Conservation (phyloP, 1,140 invertebrate species). For the Nymphalis io region DNA sequence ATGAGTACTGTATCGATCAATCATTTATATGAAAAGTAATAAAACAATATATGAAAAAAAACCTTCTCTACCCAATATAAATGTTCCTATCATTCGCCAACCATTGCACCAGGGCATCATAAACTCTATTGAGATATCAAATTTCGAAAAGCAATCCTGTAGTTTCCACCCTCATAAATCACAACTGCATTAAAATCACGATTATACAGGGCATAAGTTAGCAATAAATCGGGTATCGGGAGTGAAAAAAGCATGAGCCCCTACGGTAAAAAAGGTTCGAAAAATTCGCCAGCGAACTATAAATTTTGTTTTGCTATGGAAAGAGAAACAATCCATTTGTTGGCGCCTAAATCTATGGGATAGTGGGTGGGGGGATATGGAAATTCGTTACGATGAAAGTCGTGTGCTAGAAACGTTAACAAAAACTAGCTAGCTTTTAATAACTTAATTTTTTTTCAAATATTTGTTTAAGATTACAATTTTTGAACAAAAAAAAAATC, state of each 20-base stretch:
- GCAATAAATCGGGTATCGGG: conserved; percentile 72
- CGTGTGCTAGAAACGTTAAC: neutral
- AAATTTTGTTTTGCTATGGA: conserved; percentile 69
- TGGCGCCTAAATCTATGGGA: conserved; percentile 67
- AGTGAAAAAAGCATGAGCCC: conserved; percentile 54
- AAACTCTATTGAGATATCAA: conserved; percentile 77
- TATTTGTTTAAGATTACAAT: neutral
- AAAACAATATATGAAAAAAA: neutral
- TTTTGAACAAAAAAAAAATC: too few species aligned
- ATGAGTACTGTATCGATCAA: too few species aligned
- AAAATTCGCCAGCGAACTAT: conserved; percentile 64
- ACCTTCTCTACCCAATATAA: conserved; percentile 11
- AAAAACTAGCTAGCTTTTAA: too few species aligned
- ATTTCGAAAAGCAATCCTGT: conserved; percentile 74
- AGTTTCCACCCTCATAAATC: conserved; percentile 67
- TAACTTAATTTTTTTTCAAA: neutral
- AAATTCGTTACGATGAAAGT: conserved; percentile 1
- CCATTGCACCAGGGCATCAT: conserved; percentile 60
- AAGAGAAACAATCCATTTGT: conserved; percentile 75
- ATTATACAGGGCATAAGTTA: conserved; percentile 77
- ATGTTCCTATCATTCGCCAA: neutral
- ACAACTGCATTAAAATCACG: conserved; percentile 74
- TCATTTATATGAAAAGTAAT: neutral
- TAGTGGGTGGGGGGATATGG: conserved; percentile 11
- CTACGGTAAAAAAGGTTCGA: conserved; percentile 48